Conservation (phyloP, 1,140 invertebrate genomes). For the Mamestra configurata region DNA sequence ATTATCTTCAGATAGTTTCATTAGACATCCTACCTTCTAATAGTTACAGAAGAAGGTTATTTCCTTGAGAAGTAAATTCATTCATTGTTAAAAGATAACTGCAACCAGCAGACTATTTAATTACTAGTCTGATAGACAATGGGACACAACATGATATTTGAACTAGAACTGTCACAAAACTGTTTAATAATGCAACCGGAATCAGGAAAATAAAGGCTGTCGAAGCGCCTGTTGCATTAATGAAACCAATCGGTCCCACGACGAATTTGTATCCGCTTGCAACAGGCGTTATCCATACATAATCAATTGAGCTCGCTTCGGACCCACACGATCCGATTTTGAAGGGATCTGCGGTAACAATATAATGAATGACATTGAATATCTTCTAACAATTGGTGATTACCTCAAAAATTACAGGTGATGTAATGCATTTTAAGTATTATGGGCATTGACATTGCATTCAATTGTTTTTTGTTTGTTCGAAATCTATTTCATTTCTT, state of each 20-base stretch:
- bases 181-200: not conserved
- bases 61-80: not conserved
- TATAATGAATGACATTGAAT: not conserved
- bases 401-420: not conserved
- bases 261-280: constrained; percentile 7
- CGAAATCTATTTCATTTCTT: no score
- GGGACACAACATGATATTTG: not conserved
- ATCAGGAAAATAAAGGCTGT: not conserved
- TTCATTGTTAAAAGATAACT: not conserved
- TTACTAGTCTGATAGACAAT: not conserved
- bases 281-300: constrained; percentile 9
- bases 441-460: no score
- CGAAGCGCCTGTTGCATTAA: constrained; percentile 17
- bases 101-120: no score
- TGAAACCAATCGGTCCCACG: not conserved
- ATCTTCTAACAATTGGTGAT: not conserved
- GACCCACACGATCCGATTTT: not conserved
- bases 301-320: constrained; percentile 2
- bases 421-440: no score
- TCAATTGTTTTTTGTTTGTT: no score
- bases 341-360: not conserved
- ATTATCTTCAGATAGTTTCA: no score
- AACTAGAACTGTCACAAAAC: not conserved
- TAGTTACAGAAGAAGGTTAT: not conserved
- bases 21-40: not conserved